phyloP scores from a whole-genome alignment of 2,113 vertebrate genomes.

The Verasper variegatus region DNA sequence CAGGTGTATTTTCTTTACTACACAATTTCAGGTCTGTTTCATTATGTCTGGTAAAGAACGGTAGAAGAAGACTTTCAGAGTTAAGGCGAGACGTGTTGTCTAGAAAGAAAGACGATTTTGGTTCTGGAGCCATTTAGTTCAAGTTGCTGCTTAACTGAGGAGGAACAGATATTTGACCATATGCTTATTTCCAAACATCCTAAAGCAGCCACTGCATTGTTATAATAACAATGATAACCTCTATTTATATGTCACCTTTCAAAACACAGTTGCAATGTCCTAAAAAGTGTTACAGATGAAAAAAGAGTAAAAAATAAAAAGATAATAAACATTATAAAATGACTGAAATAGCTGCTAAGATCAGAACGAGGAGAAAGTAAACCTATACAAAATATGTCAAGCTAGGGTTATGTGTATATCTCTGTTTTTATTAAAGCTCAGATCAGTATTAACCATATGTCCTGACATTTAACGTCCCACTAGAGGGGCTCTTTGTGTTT shows the following conservation, averaged over 20 bases:
- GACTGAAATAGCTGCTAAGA: no score
- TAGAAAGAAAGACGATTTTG: constrained; percentile 16
- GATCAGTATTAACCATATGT: not conserved
- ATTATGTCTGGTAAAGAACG: constrained; percentile 34
- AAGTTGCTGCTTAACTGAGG: not conserved
- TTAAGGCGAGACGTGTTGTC: constrained; percentile 3
- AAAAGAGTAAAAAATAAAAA: no score
- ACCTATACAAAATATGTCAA: no score
- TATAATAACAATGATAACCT: no score
- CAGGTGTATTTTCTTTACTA: constrained; percentile 19
- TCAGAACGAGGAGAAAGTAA: no score
- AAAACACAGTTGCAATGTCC: no score
- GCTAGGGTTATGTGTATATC: not conserved
- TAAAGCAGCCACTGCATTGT: not conserved
- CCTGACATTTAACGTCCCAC: constrained; percentile 11
- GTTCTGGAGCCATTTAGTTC: constrained; percentile 13
- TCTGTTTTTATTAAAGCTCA: not conserved
- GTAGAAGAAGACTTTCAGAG: not conserved
- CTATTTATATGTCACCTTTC: no score
- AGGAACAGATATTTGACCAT: not conserved
- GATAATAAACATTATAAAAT: no score
- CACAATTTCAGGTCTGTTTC: constrained; percentile 24
- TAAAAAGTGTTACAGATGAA: no score
- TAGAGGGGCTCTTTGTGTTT: constrained; percentile 35
- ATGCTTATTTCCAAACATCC: not conserved